These are phyloP conservation scores for Tragulus kanchil DNA, from an alignment of 2,113 vertebrate species.

Conservation along the genomic window DNA sequence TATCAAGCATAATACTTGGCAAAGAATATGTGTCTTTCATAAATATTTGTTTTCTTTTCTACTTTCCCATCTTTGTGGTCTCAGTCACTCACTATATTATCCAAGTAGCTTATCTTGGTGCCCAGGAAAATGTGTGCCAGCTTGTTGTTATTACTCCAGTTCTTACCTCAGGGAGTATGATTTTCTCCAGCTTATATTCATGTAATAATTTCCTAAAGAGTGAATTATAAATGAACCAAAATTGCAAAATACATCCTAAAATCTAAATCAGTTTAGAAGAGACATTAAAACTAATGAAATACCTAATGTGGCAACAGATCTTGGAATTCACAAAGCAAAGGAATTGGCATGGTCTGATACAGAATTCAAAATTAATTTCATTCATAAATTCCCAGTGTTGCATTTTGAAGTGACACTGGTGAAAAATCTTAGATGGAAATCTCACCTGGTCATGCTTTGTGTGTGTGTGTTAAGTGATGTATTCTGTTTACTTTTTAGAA, in stretches of 20 bases:
- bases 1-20: background rate
- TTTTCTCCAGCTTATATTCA: conserved; percentile 68
- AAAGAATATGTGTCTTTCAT: background rate
- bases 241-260: conserved; percentile 64
- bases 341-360: conserved; percentile 31
- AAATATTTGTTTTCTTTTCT: background rate
- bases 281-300: conserved; percentile 74
- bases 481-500: conserved; percentile 49
- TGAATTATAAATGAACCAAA: conserved; percentile 76
- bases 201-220: conserved; percentile 70
- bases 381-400: conserved; percentile 48
- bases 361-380: conserved; percentile 61
- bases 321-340: conserved; percentile 55
- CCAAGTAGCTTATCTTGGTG: background rate
- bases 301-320: conserved; percentile 68
- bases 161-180: conserved; percentile 10
- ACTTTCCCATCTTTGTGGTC: background rate
- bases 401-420: conserved; percentile 22
- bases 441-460: background rate
- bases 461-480: background rate
- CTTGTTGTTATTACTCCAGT: conserved; percentile 32
- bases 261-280: conserved; percentile 73
- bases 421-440: conserved; percentile 50
- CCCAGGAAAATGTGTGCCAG: background rate
- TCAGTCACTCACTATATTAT: background rate